A percentile compares a stretch with the other conserved stretches of the same genome.
Conservation (phyloP, 2,888 invertebrate species). For the Calameuta pallipes region DNA sequence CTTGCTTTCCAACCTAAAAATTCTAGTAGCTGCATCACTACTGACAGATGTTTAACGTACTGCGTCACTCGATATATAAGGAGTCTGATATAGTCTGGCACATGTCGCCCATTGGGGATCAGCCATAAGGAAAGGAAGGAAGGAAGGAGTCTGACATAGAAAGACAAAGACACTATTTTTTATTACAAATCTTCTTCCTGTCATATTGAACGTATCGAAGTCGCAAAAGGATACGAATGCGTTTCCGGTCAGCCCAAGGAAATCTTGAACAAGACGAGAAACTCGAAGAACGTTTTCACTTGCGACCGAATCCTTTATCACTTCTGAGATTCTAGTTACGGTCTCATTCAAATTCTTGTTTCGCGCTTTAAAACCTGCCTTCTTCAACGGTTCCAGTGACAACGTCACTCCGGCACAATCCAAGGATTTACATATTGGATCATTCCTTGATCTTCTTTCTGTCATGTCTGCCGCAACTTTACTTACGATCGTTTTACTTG, state of each 20-base stretch:
- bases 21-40: slow-evolving; percentile 56
- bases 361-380: neutral
- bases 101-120: too few species aligned
- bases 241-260: slow-evolving; percentile 32
- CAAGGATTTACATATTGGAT: too few species aligned
- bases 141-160: slow-evolving; percentile 3
- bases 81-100: neutral
- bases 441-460: too few species aligned
- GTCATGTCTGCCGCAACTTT: too few species aligned
- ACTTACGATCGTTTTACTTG: too few species aligned
- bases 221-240: slow-evolving; percentile 55
- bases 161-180: slow-evolving; percentile 4
- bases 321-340: slow-evolving; percentile 41
- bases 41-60: slow-evolving; percentile 58
- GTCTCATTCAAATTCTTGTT: slow-evolving; percentile 26
- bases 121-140: too few species aligned
- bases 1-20: slow-evolving; percentile 46
- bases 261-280: slow-evolving; percentile 39
- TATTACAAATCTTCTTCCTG: neutral
- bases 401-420: too few species aligned
- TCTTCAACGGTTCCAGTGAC: neutral
- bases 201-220: neutral
- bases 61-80: slow-evolving; percentile 32
- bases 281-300: slow-evolving; percentile 36
- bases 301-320: slow-evolving; percentile 44